A percentile compares a stretch with the other conserved stretches of the same genome.
These are phyloP conservation scores for Phylloscopus collybita DNA, from an alignment of 2,797 vertebrate genomes.

Conservation along the genomic window DNA sequence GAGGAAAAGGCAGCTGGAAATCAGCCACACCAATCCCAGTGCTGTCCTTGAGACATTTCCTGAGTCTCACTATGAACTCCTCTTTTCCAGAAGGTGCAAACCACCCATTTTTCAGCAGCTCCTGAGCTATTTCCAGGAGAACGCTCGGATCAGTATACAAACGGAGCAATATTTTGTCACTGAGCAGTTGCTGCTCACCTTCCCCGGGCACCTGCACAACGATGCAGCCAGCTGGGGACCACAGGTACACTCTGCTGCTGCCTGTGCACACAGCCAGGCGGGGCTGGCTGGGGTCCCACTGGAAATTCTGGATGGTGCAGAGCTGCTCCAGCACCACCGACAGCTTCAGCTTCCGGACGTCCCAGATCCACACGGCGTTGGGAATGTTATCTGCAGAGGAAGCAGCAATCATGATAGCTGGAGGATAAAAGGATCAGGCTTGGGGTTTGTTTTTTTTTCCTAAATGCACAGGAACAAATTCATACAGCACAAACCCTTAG, in stretches of 20 bases:
- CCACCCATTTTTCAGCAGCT: background rate
- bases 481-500: accelerated
- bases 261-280: slow-evolving; percentile 91
- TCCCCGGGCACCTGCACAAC: slow-evolving; percentile 88
- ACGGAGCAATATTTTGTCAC: accelerated
- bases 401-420: background rate
- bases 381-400: slow-evolving; percentile 86
- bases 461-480: background rate
- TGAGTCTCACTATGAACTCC: background rate
- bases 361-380: slow-evolving; percentile 91
- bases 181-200: slow-evolving; percentile 77
- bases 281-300: slow-evolving; percentile 90
- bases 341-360: slow-evolving; percentile 86
- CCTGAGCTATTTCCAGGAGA: background rate
- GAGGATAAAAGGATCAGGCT: accelerated
- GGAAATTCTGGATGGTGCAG: slow-evolving; percentile 83
- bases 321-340: slow-evolving; percentile 88
- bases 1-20: background rate
- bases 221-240: slow-evolving; percentile 89
- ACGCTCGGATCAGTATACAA: accelerated
- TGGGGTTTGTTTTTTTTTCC: background rate
- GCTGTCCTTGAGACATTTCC: background rate
- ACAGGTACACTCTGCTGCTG: slow-evolving; percentile 86
- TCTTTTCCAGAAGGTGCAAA: background rate
- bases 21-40: background rate